Percentiles rank a stretch among this genome's conserved stretches.
These are phyloP conservation scores for Pristionchus exspectatus DNA, from an alignment of 2,888 invertebrate genomes.

Conservation along the genomic window DNA sequence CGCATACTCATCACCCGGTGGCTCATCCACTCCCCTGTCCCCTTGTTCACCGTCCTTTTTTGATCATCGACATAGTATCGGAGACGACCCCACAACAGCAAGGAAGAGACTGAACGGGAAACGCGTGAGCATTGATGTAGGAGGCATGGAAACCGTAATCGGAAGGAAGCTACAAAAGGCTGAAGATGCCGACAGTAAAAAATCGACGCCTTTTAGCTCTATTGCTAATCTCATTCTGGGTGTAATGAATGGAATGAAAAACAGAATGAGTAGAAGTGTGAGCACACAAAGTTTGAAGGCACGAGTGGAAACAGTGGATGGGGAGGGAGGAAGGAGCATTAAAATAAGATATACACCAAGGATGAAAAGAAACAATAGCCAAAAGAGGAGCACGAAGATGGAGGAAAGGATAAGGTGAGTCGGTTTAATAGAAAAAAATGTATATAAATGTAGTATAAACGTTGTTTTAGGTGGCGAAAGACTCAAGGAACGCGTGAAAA, in stretches of 20 bases:
- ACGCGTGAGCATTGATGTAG: conserved; percentile 6
- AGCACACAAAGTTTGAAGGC: background rate
- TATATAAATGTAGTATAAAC: background rate
- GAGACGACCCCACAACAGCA: background rate
- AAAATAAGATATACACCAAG: conserved; percentile 28
- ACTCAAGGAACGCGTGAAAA: background rate
- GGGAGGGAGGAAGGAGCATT: background rate
- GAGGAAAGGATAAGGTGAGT: conserved; percentile 17
- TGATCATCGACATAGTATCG: conserved; percentile 8
- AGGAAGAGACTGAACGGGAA: background rate
- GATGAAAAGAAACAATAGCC: background rate
- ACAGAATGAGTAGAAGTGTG: background rate
- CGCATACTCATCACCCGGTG: background rate
- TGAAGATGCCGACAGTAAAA: background rate
- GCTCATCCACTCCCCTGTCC: background rate
- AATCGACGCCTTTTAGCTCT: conserved; percentile 16
- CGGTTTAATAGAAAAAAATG: background rate
- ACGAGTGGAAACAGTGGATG: background rate
- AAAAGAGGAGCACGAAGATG: conserved; percentile 33
- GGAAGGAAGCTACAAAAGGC: background rate
- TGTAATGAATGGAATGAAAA: conserved; percentile 11
- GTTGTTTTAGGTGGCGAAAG: background rate
- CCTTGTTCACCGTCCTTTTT: background rate
- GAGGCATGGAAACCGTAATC: background rate
- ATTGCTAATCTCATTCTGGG: conserved; percentile 43